Conservation (phyloP, 1,140 invertebrate genomes). For the Pseudomyrmex pallidus region DNA sequence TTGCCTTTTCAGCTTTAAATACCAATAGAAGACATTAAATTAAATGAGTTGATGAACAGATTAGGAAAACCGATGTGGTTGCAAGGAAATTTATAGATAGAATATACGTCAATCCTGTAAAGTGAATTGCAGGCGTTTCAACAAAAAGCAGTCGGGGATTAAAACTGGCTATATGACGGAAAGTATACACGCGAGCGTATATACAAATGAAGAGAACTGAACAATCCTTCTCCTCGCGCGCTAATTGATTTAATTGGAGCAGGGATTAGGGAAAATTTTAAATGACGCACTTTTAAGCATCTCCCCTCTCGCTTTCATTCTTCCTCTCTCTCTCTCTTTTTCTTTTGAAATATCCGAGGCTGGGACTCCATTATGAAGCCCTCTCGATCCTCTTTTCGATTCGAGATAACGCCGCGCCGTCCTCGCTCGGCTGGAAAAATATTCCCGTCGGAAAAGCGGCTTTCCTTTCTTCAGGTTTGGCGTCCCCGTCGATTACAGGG, state of each 20-base stretch:
- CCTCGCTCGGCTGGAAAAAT: conserved; percentile 46
- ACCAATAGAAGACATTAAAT: not conserved
- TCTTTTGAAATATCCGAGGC: conserved; percentile 17
- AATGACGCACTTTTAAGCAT: conserved; percentile 51
- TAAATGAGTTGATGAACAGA: not conserved
- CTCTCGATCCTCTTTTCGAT: conserved; percentile 40
- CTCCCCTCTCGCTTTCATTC: not conserved
- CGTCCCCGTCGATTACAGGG: conserved; percentile 63
- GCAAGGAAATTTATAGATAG: not conserved
- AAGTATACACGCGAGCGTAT: conserved; percentile 6
- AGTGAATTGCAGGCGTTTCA: not conserved
- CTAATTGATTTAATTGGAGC: conserved; percentile 57
- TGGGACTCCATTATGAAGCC: conserved; percentile 41
- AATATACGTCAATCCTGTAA: not conserved
- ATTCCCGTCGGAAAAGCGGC: conserved; percentile 46
- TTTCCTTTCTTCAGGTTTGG: conserved; percentile 61
- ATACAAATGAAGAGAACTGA: conserved; percentile 36
- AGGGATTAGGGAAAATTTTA: conserved; percentile 48
- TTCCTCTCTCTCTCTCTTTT: not conserved
- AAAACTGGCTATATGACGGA: conserved; percentile 23
- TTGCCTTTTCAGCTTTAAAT: not conserved
- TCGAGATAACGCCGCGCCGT: conserved; percentile 10
- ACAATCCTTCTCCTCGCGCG: conserved; percentile 27
- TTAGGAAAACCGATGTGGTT: no score
- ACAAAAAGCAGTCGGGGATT: conserved; percentile 12